Evolutionary conservation across 2,888 invertebrate species (phyloP).

Genomic region (Calameuta pallipes): DNA sequence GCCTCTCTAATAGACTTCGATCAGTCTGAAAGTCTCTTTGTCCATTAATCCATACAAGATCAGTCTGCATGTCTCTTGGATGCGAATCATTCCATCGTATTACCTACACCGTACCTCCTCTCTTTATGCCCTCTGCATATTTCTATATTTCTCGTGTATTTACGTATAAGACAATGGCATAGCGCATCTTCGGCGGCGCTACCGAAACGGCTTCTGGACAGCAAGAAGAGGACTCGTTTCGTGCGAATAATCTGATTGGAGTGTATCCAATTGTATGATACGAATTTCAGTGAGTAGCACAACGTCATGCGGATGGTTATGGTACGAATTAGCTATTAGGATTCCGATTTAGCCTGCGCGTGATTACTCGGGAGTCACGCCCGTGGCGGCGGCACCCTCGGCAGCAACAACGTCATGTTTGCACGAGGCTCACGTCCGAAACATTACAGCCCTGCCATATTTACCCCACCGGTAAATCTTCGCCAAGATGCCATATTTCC

Average conservation of each 20-base stretch:
- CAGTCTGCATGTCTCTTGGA: background rate
- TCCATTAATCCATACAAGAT: background rate
- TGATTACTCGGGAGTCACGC: conserved; percentile 27
- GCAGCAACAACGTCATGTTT: conserved; percentile 23
- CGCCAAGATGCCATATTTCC: background rate
- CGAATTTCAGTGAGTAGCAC: background rate
- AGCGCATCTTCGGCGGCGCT: background rate
- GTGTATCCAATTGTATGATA: background rate
- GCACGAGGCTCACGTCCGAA: conserved; percentile 32
- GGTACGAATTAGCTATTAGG: background rate
- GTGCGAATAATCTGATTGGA: background rate
- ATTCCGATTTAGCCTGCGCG: conserved; percentile 18
- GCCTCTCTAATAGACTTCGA: background rate
- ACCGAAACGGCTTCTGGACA: background rate
- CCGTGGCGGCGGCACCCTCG: conserved; percentile 19
- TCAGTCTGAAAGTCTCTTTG: background rate
- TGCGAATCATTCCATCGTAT: background rate
- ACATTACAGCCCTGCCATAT: conserved; percentile 21
- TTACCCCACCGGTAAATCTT: conserved; percentile 4
- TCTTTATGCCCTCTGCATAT: background rate
- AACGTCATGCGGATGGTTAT: background rate
- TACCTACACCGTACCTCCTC: background rate
- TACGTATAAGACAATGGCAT: background rate
- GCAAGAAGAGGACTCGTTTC: background rate
- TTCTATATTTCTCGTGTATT: background rate